Base-by-base conservation (phyloP, 1,140 invertebrate species). In the Teleogryllus occipitalis region DNA sequence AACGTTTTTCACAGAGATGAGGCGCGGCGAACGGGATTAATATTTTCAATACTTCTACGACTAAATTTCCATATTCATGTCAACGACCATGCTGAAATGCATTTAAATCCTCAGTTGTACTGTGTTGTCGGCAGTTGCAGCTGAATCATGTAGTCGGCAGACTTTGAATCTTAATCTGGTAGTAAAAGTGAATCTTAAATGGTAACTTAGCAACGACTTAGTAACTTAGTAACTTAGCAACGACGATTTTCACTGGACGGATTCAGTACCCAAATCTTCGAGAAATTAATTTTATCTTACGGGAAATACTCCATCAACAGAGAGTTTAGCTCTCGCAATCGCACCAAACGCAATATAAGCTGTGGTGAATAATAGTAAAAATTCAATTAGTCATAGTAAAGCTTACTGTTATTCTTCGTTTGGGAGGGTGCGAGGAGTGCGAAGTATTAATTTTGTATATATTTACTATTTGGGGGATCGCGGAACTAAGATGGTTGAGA, bases 61-160 rank as follows among this genome's bases (percentile, higher is more conserved):
- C 7, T 75, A 75, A 14, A 75, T 75, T n/a, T 75, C 74, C 74
- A 75, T 75, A 75, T 75, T 75, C 74, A 75, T 39, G 12, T 75
- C 74, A 7, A 75, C 74, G 7, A 39, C 8, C 74, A 7, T 15
- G 74, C 74, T 7, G 7, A 39, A 75, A 75, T 2, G 27, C 21
- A 22, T 39, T 39, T 75, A 75, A 75, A 75, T 75, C n/a, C 7
- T 75, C n/a, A 75, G 12, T 75, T 75, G n/a, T 75, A 75, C 2
- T 7, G 14, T 22, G 8, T 5, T 5, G 27, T 75, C 21, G 27
- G 74, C n/a, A 22, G 12, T n/a, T n/a, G n/a, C n/a, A n/a, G n/a
- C n/a, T n/a, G n/a, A n/a, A n/a, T n/a, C n/a, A n/a, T 22, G 8
- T 5, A 15, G 27, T 75, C 21, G 27, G 74, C n/a, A 22, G 12